Conservation (phyloP, 2,113 vertebrate genomes). For the Monopterus albus region DNA sequence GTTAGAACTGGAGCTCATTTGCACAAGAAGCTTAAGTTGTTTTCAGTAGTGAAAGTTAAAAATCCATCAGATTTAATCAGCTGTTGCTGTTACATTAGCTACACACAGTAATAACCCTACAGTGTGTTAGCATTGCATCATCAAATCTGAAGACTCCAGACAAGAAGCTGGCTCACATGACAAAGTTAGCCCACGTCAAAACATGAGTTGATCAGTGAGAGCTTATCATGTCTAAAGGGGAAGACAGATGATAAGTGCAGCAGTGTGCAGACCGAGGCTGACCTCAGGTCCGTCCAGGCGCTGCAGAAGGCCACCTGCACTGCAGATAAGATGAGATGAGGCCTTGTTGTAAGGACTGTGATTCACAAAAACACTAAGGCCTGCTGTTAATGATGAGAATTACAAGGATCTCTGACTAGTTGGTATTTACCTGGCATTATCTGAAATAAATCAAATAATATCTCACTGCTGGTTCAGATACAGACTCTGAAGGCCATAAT, state of each 20-base stretch:
- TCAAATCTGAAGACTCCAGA: slow-evolving; percentile 22
- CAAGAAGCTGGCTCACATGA: slow-evolving; percentile 13
- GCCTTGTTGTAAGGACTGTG: slow-evolving; percentile 41
- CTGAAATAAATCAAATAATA: not conserved
- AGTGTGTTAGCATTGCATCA: not conserved
- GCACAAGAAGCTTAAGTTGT: not conserved
- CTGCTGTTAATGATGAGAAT: slow-evolving; percentile 17
- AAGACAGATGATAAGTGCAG: slow-evolving; percentile 1
- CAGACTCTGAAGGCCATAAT: slow-evolving; percentile 17
- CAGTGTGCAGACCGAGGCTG: slow-evolving; percentile 19
- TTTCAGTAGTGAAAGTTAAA: not conserved
- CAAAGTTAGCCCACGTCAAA: not conserved
- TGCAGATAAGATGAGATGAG: slow-evolving; percentile 35
- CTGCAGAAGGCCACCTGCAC: slow-evolving; percentile 22
- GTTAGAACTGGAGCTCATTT: not conserved
- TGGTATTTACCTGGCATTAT: slow-evolving; percentile 14
- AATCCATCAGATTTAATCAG: not conserved
- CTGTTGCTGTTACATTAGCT: not conserved
- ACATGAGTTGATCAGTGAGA: slow-evolving; percentile 24
- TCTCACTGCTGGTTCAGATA: not conserved
- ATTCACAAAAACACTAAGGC: slow-evolving; percentile 32
- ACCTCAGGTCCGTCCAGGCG: slow-evolving; percentile 2
- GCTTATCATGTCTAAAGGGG: slow-evolving; percentile 8
- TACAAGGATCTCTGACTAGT: not conserved
- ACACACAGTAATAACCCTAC: not conserved